phyloP scores from a whole-genome alignment of 2,797 vertebrate genomes.

The Bufotes viridis region DNA sequence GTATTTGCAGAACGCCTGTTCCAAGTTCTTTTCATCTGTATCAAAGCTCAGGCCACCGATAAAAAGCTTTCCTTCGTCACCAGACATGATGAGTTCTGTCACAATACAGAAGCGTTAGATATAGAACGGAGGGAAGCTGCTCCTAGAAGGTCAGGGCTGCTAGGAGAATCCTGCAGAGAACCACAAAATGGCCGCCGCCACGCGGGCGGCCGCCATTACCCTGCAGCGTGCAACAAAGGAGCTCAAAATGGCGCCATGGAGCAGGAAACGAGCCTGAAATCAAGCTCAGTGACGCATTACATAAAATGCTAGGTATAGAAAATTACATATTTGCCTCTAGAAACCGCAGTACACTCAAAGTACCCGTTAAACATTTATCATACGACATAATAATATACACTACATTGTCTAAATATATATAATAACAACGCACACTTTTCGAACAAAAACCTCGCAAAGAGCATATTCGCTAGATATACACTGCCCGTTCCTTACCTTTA shows the following conservation, averaged over 20 bases:
- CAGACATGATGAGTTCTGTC: slow-evolving; percentile 72
- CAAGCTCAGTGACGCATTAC: background rate
- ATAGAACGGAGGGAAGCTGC: background rate
- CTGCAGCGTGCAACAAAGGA: background rate
- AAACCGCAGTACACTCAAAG: no score
- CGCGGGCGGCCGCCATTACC: background rate
- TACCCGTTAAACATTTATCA: no score
- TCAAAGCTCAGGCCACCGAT: slow-evolving; percentile 94
- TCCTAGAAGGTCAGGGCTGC: background rate
- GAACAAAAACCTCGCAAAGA: no score
- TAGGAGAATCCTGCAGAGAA: background rate
- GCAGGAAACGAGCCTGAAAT: background rate
- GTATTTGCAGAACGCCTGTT: slow-evolving; percentile 92
- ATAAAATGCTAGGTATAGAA: no score
- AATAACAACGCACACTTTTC: no score
- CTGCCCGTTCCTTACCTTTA: background rate
- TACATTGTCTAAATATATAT: no score
- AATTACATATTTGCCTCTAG: background rate
- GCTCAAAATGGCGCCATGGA: background rate
- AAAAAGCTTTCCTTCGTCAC: slow-evolving; percentile 95
- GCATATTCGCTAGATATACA: background rate
- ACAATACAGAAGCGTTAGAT: background rate
- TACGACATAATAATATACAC: no score
- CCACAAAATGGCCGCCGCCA: background rate
- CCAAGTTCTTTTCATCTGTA: slow-evolving; percentile 90